Conservation (phyloP, 2,797 vertebrate genomes). For the Agapornis canus region DNA sequence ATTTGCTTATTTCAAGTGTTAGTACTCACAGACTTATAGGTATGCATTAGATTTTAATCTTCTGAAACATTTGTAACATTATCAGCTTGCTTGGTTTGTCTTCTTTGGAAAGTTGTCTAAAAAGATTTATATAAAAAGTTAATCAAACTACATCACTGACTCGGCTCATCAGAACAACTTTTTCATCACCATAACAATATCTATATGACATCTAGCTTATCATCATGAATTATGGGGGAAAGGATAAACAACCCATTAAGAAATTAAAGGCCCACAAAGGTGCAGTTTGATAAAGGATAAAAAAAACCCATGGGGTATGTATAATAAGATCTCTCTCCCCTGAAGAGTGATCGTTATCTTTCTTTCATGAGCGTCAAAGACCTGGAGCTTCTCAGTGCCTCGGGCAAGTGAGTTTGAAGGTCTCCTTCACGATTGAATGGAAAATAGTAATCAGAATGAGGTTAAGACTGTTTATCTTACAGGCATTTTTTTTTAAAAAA, state of each 20-base stretch:
- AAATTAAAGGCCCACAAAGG: conserved; percentile 68
- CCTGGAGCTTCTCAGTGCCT: conserved; percentile 75
- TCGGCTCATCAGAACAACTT: conserved; percentile 7
- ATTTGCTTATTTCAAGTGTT: background rate
- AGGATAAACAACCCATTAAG: conserved; percentile 66
- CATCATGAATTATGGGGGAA: conserved; percentile 46
- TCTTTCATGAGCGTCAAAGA: conserved; percentile 78
- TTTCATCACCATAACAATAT: conserved; percentile 31
- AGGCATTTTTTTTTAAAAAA: background rate
- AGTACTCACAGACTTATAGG: background rate
- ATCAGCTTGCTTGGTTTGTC: background rate
- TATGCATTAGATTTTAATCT: background rate
- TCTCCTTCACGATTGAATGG: conserved; percentile 70
- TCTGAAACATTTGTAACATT: background rate
- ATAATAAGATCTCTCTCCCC: conserved; percentile 71
- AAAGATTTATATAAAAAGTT: conserved; percentile 52
- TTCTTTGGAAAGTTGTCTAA: conserved; percentile 22
- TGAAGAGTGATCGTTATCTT: conserved; percentile 74
- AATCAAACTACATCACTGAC: conserved; percentile 38
- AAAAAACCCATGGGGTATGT: conserved; percentile 52
- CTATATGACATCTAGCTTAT: conserved; percentile 14
- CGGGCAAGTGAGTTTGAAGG: conserved; percentile 78
- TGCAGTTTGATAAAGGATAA: conserved; percentile 67
- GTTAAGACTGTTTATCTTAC: conserved; percentile 72
- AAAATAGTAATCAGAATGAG: conserved; percentile 76